A percentile compares a stretch with the other conserved stretches of the same genome.
phyloP scores from a whole-genome alignment of 1,140 invertebrate genomes.

The Leucophenga varia region DNA sequence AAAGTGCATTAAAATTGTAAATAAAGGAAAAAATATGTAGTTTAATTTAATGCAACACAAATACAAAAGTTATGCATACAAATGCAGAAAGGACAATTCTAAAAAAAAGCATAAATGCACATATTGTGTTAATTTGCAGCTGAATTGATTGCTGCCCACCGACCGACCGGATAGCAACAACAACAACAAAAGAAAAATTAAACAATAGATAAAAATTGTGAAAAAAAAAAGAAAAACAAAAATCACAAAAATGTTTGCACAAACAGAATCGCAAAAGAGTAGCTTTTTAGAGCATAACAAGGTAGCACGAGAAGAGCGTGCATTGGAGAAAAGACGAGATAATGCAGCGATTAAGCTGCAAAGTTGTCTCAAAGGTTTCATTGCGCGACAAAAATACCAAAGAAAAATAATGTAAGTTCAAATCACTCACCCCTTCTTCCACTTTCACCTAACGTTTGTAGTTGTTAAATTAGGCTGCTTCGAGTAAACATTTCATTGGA shows the following conservation, averaged over 20 bases:
- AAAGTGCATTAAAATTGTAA: too few relatives aligned
- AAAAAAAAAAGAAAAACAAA: constrained; percentile 9
- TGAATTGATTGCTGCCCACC: constrained; percentile 1
- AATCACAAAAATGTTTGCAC: constrained; percentile 62
- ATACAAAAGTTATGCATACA: too few relatives aligned
- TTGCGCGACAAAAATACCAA: constrained; percentile 59
- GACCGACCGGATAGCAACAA: constrained; percentile 10
- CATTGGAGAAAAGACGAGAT: constrained; percentile 76
- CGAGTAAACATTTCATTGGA: background rate
- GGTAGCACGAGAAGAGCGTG: constrained; percentile 81
- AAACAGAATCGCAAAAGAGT: constrained; percentile 63
- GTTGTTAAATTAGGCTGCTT: too few relatives aligned
- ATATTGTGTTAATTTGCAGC: constrained; percentile 13
- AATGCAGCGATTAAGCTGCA: constrained; percentile 72
- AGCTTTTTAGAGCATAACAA: constrained; percentile 81
- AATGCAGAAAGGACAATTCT: too few relatives aligned
- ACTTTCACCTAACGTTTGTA: constrained; percentile 4
- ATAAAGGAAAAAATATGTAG: too few relatives aligned
- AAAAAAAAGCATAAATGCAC: too few relatives aligned
- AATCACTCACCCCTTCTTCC: too few relatives aligned
- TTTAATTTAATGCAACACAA: too few relatives aligned
- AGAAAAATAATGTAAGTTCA: constrained; percentile 44
- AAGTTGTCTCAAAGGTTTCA: constrained; percentile 70
- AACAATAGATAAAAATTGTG: background rate
- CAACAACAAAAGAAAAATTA: constrained; percentile 1